phyloP scores from a whole-genome alignment of 2,888 invertebrate species.

The Chymomyza amoena region DNA sequence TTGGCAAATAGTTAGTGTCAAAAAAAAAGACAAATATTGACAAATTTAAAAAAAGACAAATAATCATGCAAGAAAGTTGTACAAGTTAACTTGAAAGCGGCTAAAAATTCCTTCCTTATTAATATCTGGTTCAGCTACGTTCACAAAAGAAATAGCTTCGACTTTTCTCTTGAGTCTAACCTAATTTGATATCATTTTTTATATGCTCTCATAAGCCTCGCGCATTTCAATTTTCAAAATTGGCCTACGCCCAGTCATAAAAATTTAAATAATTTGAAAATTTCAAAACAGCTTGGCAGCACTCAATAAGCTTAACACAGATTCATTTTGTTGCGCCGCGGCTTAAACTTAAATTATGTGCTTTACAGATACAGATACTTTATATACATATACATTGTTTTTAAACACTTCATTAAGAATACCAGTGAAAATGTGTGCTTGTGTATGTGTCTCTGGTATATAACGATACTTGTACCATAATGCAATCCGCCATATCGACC shows the following conservation, averaged over 20 bases:
- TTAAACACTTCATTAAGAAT: conserved; percentile 72
- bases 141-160: not conserved
- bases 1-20: conserved; percentile 62
- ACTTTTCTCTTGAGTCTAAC: not conserved
- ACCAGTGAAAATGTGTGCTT: conserved; percentile 19
- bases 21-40: conserved; percentile 64
- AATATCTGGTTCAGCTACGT: not conserved
- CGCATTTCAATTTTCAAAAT: conserved; percentile 63
- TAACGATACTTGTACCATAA: conserved; percentile 1
- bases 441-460: not conserved
- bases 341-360: conserved; percentile 58
- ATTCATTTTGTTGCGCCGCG: conserved; percentile 38
- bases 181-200: not conserved
- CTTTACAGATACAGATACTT: not conserved
- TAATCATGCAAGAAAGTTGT: too few relatives aligned
- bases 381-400: conserved; percentile 51
- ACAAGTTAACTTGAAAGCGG: not conserved
- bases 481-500: conserved; percentile 43
- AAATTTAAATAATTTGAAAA: conserved; percentile 68
- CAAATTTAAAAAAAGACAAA: conserved; percentile 41
- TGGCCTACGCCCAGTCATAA: conserved; percentile 46
- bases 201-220: conserved; percentile 1
- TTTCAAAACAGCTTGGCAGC: conserved; percentile 54
- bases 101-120: not conserved
- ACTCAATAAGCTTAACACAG: conserved; percentile 50